Percentiles rank a stretch among this genome's conserved stretches.
Evolutionary conservation across 2,888 invertebrate species (phyloP).

Genomic region (Drosophila eohydei): DNA sequence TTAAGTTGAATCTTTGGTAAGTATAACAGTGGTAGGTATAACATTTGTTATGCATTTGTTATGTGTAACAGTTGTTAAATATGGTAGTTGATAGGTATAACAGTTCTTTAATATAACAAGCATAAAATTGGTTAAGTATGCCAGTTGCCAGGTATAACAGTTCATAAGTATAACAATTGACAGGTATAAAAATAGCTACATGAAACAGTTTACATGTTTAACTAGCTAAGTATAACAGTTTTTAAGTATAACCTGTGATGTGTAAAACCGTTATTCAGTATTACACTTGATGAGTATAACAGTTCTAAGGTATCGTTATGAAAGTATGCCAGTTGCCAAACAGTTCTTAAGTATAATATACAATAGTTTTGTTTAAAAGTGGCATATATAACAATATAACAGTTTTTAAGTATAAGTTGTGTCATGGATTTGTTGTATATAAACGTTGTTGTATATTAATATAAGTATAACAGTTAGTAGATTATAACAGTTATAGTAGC

Average conservation of each 20-base stretch:
- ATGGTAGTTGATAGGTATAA: background rate
- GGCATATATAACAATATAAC: too few species aligned
- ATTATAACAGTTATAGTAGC: too few species aligned
- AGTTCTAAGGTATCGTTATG: background rate
- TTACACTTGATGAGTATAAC: background rate
- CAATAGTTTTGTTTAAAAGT: too few species aligned
- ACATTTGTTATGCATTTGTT: background rate
- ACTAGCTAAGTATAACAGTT: background rate
- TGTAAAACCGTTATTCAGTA: background rate
- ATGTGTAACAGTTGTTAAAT: background rate
- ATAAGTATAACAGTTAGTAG: too few species aligned
- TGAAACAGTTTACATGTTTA: too few species aligned
- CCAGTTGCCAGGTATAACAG: background rate
- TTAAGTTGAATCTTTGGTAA: background rate
- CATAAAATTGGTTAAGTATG: background rate
- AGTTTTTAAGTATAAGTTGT: too few species aligned
- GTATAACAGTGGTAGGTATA: background rate
- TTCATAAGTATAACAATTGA: background rate
- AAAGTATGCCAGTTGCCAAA: too few species aligned
- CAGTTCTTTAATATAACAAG: background rate
- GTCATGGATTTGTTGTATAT: too few species aligned
- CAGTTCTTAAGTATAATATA: too few species aligned
- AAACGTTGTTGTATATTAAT: too few species aligned
- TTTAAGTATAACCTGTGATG: background rate
- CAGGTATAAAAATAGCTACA: background rate